These are phyloP conservation scores for Diplogasteroides magnus DNA, from an alignment of 1,140 invertebrate species.

Conservation along the genomic window DNA sequence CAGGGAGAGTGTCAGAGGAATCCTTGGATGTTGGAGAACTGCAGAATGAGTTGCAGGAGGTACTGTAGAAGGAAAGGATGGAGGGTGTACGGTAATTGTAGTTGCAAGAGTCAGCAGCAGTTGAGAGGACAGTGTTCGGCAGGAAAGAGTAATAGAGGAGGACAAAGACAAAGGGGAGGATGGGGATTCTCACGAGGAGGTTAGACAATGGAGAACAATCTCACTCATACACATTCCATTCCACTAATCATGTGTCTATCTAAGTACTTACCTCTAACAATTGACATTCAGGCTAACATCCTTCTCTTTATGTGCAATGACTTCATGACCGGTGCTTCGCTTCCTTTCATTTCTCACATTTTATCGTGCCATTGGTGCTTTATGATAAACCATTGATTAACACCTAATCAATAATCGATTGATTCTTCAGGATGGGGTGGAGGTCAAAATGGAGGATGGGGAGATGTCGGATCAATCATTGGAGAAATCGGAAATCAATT, in stretches of 20 bases:
- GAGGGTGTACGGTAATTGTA: neutral
- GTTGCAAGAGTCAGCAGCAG: conserved; percentile 21
- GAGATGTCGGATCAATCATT: neutral
- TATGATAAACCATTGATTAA: conserved; percentile 10
- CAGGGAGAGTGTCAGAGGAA: conserved; percentile 33
- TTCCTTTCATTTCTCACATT: conserved; percentile 6
- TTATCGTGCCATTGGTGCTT: conserved; percentile 5
- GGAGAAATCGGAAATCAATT: neutral
- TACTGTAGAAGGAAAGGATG: neutral
- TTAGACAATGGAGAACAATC: no score
- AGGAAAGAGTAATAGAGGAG: neutral
- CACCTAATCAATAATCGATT: conserved; percentile 9
- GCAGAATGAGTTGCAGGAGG: conserved; percentile 11
- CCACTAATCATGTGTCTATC: no score
- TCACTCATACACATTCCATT: no score
- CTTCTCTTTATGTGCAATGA: no score
- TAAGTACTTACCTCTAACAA: no score
- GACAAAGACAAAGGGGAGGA: neutral
- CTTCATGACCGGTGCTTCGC: conserved; percentile 13
- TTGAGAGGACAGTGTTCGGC: conserved; percentile 12
- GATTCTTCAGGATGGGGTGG: conserved; percentile 12
- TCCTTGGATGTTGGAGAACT: conserved; percentile 36
- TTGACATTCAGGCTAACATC: no score
- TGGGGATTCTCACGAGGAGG: neutral
- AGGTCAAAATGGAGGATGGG: conserved; percentile 16